Evolutionary conservation across 1,140 invertebrate species (phyloP).

Genomic region (Bicyclus anynana): DNA sequence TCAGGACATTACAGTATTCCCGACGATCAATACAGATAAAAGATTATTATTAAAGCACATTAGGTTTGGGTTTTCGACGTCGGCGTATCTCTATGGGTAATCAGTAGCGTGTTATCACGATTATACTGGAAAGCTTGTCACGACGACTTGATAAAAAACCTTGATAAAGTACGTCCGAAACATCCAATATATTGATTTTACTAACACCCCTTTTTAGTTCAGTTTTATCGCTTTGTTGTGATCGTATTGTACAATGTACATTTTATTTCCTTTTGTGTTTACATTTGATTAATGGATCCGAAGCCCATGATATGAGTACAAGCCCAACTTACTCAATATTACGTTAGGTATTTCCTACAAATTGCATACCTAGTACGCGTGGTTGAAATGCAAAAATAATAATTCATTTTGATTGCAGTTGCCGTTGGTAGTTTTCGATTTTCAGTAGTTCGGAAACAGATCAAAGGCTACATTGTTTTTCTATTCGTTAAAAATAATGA

Average conservation of each 20-base stretch:
- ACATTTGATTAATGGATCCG: conserved; percentile 23
- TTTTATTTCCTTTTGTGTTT: conserved; percentile 25
- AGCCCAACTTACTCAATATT: conserved; percentile 5
- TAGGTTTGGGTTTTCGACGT: conserved; percentile 25
- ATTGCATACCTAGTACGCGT: neutral
- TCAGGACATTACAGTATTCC: conserved; percentile 5
- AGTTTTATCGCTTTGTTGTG: conserved; percentile 22
- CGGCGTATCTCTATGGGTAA: conserved; percentile 43
- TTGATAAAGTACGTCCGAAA: conserved; percentile 58
- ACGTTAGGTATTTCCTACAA: neutral
- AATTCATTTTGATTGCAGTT: neutral
- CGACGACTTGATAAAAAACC: conserved; percentile 57
- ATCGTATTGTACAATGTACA: conserved; percentile 23
- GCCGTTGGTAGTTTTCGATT: no score
- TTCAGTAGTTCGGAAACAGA: no score
- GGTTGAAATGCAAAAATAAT: neutral
- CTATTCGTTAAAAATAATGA: no score
- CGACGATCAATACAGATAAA: conserved; percentile 10
- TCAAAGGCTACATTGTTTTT: no score
- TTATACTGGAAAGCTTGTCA: conserved; percentile 45
- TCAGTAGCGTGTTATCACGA: conserved; percentile 62
- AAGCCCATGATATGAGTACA: conserved; percentile 14
- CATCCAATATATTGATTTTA: conserved; percentile 66
- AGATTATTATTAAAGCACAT: conserved; percentile 19
- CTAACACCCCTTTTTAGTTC: conserved; percentile 29